Base-by-base conservation (phyloP, 1,140 invertebrate species). In the Ditylenchus dipsaci region DNA sequence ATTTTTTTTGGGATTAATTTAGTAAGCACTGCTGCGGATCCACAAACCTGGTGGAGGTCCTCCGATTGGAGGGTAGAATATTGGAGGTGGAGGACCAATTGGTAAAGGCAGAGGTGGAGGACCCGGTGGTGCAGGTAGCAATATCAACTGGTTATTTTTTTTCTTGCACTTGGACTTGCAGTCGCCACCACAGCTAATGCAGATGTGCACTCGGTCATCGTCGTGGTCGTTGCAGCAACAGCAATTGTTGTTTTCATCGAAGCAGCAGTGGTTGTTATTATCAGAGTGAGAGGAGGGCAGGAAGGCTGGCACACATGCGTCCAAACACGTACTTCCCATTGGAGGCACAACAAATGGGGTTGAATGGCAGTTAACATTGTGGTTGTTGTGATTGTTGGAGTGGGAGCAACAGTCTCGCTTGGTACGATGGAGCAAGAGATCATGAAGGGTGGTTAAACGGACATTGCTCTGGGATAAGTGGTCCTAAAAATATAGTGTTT, bases 141-240 rank as follows among this genome's bases (percentile, higher is more conserved):
- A 8, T 7, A 53, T 53, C 3, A 53, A 8, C 3, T 11, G 33
- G 33, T 38, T 38, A 11, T 53, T 53, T 3, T 19, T 19, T 15
- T 53, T 53, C 49, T 53, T 53, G n/a, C n/a, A 53, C 23, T 53
- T 53, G n/a, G n/a, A 19, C 23, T 53, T 53, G 49, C 49, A 53
- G 3, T 38, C 33, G n/a, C 49, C 49, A 8, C n/a, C n/a, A 53
- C 49, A 53, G 15, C 23, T 26, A 8, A 53, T 53, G 49, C n/a
- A 21, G 49, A 53, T 53, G n/a, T 53, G n/a, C 8, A 53, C 49
- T 26, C 23, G n/a, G n/a, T 53, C 49, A 17, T 53, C 49, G 3
- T 53, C 49, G 15, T 53, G n/a, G 49, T 53, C 49, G 49, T 53
- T 26, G 23, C 23, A 19, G 3, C 23, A 21, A 53, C 49, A 53